Conservation (phyloP, 1,140 invertebrate genomes). For the Drosophila sechellia region DNA sequence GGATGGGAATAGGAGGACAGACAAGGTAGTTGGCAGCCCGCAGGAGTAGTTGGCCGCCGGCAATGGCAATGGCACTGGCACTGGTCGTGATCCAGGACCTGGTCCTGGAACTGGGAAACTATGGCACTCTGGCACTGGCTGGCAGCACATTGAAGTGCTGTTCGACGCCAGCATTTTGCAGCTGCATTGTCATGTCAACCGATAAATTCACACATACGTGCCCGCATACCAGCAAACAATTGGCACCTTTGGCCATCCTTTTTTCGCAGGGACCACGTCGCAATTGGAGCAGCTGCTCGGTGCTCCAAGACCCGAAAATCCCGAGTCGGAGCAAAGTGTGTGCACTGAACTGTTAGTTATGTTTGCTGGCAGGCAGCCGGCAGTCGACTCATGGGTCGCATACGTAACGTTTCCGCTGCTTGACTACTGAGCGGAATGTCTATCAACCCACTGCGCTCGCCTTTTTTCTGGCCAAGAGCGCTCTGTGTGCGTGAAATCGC, state of each 20-base stretch:
- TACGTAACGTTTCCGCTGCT: slow-evolving; percentile 60
- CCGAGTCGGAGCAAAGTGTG: slow-evolving; percentile 41
- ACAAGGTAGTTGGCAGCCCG: slow-evolving; percentile 42
- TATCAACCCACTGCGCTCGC: slow-evolving; percentile 44
- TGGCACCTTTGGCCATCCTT: slow-evolving; percentile 80
- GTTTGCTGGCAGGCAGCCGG: slow-evolving; percentile 50
- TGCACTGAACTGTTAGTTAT: slow-evolving; percentile 79
- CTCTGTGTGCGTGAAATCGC: slow-evolving; percentile 23
- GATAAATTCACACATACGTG: slow-evolving; percentile 80
- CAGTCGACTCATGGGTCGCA: slow-evolving; percentile 46
- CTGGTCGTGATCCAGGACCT: slow-evolving; percentile 9
- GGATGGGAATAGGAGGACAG: not conserved
- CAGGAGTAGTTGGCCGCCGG: slow-evolving; percentile 31
- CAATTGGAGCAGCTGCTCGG: slow-evolving; percentile 60
- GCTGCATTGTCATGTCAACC: slow-evolving; percentile 83
- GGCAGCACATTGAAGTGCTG: slow-evolving; percentile 76
- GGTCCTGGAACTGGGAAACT: not conserved
- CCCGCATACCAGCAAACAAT: slow-evolving; percentile 77
- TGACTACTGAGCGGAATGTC: slow-evolving; percentile 51
- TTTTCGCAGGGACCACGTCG: slow-evolving; percentile 56
- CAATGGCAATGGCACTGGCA: slow-evolving; percentile 37
- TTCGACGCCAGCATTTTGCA: slow-evolving; percentile 82
- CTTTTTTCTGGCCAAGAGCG: slow-evolving; percentile 25
- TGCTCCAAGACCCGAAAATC: slow-evolving; percentile 38
- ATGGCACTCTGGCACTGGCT: slow-evolving; percentile 34